phyloP scores from a whole-genome alignment of 2,797 vertebrate species.

The Hipposideros larvatus region DNA sequence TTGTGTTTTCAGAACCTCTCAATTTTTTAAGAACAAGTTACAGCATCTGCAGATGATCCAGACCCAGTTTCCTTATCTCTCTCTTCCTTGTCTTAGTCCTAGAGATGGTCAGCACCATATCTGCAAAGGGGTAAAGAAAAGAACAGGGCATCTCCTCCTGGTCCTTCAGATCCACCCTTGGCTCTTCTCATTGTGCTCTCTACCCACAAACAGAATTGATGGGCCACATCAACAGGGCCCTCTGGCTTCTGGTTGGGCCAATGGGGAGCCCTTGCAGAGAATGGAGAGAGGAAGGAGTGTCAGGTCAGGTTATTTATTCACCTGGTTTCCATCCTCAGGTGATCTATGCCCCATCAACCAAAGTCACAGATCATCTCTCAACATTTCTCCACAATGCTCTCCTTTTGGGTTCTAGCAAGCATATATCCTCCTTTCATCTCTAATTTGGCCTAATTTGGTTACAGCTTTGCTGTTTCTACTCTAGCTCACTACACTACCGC shows the following conservation, averaged over 20 bases:
- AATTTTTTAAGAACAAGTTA: background rate
- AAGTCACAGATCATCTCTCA: background rate
- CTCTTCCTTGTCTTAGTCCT: background rate
- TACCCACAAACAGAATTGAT: background rate
- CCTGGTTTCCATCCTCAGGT: background rate
- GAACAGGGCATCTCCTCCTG: background rate
- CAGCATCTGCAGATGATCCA: background rate
- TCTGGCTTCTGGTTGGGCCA: background rate
- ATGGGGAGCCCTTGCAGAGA: background rate
- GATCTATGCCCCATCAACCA: background rate
- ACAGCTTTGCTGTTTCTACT: background rate
- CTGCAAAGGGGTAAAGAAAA: background rate
- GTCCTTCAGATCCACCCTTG: background rate
- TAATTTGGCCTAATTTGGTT: background rate
- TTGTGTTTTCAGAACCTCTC: background rate
- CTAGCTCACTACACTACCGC: background rate
- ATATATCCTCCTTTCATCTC: background rate
- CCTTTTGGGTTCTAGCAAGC: background rate
- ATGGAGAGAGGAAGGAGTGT: background rate
- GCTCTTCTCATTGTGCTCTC: background rate
- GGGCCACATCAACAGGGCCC: background rate
- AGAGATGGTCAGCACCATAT: background rate
- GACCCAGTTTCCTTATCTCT: background rate
- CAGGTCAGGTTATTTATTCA: background rate
- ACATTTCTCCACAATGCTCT: background rate